Base-by-base conservation (phyloP, 2,888 invertebrate genomes). In the Pristionchus arcanus region DNA sequence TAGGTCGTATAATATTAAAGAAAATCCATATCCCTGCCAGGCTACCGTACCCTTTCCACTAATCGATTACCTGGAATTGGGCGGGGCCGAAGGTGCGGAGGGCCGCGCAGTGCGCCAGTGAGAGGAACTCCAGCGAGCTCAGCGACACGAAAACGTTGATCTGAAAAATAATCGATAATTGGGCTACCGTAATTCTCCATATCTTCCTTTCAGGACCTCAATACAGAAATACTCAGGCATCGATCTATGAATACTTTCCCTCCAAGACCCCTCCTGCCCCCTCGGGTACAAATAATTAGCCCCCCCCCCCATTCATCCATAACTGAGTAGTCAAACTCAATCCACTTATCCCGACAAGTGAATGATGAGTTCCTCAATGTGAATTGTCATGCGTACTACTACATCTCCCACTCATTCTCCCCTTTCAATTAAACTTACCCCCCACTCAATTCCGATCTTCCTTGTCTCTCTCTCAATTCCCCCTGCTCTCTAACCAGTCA, bases 391-490 rank as follows among this genome's bases (percentile, higher is more conserved):
- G 77, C 21, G 59, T 0, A 42, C 49, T 77, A 42, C 77, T 21
- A 74, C 74, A 34, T 34, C 9, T 77, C 77, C 11, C 74, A 34
- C 74, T 74, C 37, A 16, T 71, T 71, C 68, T 71, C 74, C 37
- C 74, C 37, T 37, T 49, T 81, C 81, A 81, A 81, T 81, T 81
- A 49, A 81, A 81, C 81, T 49, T 81, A 81, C n/a, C 74, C 74
- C 81, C 42, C 77, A 68, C 71, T 74, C 74, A 74, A 74, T 74
- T 81, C 49, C 53, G 63, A 81, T 28, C 81, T 16, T 3, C 16
- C n/a, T n/a, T n/a, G n/a, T n/a, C n/a, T n/a, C 37, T 81, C 81
- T 53, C 49, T 81, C 19, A 1, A n/a, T 28, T 81, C 16, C 34
- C 25, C 0, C 1, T 53, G n/a, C 34, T 81, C 81, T 81, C 49